Evolutionary conservation across 2,888 invertebrate genomes (phyloP), one percentile per base, ranked within the genome.

Genomic region (Amblyteles armatorius): DNA sequence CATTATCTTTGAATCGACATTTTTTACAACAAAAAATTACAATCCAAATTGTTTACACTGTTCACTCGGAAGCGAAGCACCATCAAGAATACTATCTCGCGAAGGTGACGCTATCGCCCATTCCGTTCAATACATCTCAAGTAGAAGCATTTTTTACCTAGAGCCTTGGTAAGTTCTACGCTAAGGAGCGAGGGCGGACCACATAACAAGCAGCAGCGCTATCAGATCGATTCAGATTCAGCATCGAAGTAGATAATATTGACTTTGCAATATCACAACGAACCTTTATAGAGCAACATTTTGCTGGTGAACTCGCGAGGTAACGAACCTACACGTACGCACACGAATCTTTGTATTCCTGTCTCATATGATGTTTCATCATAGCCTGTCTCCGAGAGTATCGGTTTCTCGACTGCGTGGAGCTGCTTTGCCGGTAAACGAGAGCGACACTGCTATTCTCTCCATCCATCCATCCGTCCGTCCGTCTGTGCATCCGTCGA

Each of bases 91-190:
- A 55, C 22, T 22, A 7, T 55, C 55, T 7, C 55, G 57, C 22
- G 4, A 22, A 22, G 9, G 22, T 9, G 57, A 26, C 26, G 57
- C 13, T 57, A 26, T 16, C 44, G 0, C 57, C 57, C 3, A 9
- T 4, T 4, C 4, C 9, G 11, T 9, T 11, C 57, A 57, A 80
- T 44, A 52, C 29, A 76, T 33, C 22, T 29, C n/a, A 22, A 33
- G 73, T 29, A 16, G n/a, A 29, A 68, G 36, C 55, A 68, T 50
- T 84, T 81, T 71, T 68, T 71, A 79, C 74, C 55, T n/a, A 36
- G 29, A 11, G 29, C 19, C 52, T 68, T 48, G 26, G 36, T 33
- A n/a, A 36, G 55, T 80, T 73, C 68, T 44, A 72, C 68, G 22
- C 22, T 48, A 22, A 48, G 48, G 16, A 57, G 11, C 19, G 2